Conservation (phyloP, 1,140 invertebrate species). For the Cataglyphis hispanica region DNA sequence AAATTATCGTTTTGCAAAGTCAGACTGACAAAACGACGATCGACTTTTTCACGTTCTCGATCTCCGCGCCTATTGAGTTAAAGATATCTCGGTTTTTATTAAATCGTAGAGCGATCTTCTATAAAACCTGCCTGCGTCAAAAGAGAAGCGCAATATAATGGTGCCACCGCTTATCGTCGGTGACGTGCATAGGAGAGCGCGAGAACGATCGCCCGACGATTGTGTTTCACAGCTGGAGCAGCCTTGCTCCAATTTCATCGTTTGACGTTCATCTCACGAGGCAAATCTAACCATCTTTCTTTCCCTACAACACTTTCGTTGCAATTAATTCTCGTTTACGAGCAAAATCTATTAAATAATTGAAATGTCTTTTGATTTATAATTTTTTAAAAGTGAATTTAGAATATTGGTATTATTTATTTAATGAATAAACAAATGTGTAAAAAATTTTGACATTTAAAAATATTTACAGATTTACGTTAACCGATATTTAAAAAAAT, state of each 20-base stretch:
- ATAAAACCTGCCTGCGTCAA: constrained; percentile 14
- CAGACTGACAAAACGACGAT: neutral
- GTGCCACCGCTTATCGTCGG: constrained; percentile 14
- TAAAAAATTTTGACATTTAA: neutral
- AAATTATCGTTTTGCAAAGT: neutral
- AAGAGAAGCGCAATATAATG: constrained; percentile 23
- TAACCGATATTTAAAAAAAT: neutral
- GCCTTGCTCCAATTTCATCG: constrained; percentile 73
- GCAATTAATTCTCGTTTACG: constrained; percentile 6
- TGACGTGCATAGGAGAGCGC: constrained; percentile 29
- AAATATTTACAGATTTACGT: neutral
- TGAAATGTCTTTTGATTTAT: neutral
- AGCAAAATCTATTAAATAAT: neutral
- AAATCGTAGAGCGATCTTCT: constrained; percentile 6
- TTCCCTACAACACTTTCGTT: neutral
- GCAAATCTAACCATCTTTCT: constrained; percentile 13
- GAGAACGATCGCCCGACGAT: constrained; percentile 44
- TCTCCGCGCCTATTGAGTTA: neutral
- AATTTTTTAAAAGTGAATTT: too few species aligned
- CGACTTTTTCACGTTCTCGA: neutral
- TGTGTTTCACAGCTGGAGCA: constrained; percentile 66
- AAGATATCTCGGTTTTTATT: constrained; percentile 16
- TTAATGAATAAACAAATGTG: neutral
- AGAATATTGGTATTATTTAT: neutral
- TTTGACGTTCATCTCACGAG: constrained; percentile 33